Percentiles rank a stretch among this genome's conserved stretches.
These are phyloP conservation scores for Drosophila tropicalis DNA, from an alignment of 1,140 invertebrate species.

Conservation along the genomic window DNA sequence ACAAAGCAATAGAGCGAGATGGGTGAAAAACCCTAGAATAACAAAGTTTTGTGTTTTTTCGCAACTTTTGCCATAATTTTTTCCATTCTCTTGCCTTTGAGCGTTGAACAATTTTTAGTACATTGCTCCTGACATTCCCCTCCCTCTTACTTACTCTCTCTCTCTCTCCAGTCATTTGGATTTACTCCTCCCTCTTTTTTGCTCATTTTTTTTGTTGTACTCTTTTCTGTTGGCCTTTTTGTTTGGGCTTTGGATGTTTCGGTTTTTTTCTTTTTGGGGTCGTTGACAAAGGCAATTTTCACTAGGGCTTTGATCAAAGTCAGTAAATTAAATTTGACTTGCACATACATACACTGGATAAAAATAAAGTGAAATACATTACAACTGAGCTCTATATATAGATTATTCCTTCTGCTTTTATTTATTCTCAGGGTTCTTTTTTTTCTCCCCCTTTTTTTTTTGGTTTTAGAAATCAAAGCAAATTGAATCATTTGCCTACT, in stretches of 20 bases:
- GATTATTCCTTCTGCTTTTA: not conserved
- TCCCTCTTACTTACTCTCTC: not conserved
- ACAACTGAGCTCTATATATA: constrained; percentile 13
- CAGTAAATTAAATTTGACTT: constrained; percentile 78
- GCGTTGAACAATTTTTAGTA: constrained; percentile 66
- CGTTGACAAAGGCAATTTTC: constrained; percentile 73
- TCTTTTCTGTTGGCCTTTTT: constrained; percentile 7
- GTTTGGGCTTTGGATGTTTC: constrained; percentile 7
- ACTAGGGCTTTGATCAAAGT: constrained; percentile 69
- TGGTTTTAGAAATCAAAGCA: constrained; percentile 10
- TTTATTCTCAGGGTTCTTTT: not conserved
- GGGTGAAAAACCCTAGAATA: constrained; percentile 4
- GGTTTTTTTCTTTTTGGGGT: constrained; percentile 18
- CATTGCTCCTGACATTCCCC: constrained; percentile 24
- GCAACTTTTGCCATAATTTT: constrained; percentile 66
- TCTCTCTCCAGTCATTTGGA: not conserved
- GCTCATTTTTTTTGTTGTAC: not conserved
- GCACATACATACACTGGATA: constrained; percentile 16
- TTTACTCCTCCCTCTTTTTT: not conserved
- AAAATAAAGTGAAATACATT: constrained; percentile 17
- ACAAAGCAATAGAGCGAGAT: constrained; percentile 3
- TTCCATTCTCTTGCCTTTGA: constrained; percentile 17
- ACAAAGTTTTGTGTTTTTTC: constrained; percentile 21
- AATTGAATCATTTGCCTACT: constrained; percentile 14
- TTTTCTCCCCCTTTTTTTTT: not conserved